phyloP scores from a whole-genome alignment of 2,797 vertebrate genomes.

The Thamnophis elegans region DNA sequence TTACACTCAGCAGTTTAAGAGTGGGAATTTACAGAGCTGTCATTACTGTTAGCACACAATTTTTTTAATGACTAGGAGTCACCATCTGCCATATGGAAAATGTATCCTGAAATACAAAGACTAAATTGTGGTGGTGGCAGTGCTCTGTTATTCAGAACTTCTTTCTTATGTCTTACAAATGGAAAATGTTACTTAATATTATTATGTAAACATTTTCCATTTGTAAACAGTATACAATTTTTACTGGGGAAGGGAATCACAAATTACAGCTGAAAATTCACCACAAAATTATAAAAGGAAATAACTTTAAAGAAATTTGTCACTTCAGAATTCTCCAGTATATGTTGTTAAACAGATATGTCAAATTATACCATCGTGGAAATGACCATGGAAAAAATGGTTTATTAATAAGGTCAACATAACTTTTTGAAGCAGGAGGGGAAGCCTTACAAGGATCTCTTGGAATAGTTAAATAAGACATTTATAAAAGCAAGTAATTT shows the following conservation, averaged over 20 bases:
- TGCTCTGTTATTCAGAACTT: not conserved
- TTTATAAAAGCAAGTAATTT: not conserved
- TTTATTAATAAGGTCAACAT: not conserved
- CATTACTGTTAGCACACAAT: slow-evolving; percentile 45
- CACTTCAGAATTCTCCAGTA: not conserved
- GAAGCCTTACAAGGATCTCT: not conserved
- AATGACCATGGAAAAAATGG: not conserved
- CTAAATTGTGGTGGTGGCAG: not conserved
- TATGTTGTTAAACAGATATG: not conserved
- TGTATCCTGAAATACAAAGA: slow-evolving; percentile 35
- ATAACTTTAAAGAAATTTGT: not conserved
- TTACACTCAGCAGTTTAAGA: slow-evolving; percentile 27
- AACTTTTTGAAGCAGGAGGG: not conserved
- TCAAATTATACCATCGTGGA: not conserved
- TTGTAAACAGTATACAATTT: not conserved
- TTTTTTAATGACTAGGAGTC: slow-evolving; percentile 41
- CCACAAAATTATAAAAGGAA: not conserved
- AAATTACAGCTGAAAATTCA: not conserved
- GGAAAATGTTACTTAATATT: not conserved
- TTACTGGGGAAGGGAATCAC: not conserved
- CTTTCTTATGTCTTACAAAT: not conserved
- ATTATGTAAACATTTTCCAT: not conserved
- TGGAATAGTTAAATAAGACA: not conserved
- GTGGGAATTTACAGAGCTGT: slow-evolving; percentile 42
- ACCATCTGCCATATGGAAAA: slow-evolving; percentile 41